Evolutionary conservation across 2,888 invertebrate genomes (phyloP).

Genomic region (Lycaena phlaeas): DNA sequence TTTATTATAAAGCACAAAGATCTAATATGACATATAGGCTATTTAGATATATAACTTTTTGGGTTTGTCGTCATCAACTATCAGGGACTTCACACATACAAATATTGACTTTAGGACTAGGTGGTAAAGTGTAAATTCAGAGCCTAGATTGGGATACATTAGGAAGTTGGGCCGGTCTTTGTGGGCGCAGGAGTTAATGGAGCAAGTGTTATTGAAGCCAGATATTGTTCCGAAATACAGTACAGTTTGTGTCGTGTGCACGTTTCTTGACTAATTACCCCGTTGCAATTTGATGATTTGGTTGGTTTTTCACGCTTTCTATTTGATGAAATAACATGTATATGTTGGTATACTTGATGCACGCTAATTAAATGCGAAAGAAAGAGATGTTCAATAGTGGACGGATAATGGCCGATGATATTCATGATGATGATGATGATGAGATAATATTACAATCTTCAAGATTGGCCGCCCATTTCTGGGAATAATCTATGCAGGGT

Average conservation of each 20-base stretch:
- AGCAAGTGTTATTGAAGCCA: constrained; percentile 61
- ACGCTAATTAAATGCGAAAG: too few relatives aligned
- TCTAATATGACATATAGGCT: background rate
- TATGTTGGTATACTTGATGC: too few relatives aligned
- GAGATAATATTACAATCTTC: too few relatives aligned
- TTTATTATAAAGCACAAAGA: background rate
- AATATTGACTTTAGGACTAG: constrained; percentile 28
- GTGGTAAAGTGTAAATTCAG: constrained; percentile 27
- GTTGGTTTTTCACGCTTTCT: too few relatives aligned
- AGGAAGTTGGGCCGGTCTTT: constrained; percentile 38
- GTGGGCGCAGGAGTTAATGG: constrained; percentile 53
- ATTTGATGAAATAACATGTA: too few relatives aligned
- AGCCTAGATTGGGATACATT: constrained; percentile 23
- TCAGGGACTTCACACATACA: constrained; percentile 17
- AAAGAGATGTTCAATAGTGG: too few relatives aligned
- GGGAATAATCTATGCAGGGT: too few relatives aligned
- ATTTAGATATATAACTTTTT: constrained; percentile 18
- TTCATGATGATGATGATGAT: too few relatives aligned
- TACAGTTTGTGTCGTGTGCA: constrained; percentile 12
- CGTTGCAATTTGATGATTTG: too few relatives aligned
- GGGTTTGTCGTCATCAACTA: constrained; percentile 11
- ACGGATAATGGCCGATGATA: too few relatives aligned
- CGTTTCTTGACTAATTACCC: constrained; percentile 4
- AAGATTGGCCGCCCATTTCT: too few relatives aligned
- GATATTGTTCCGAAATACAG: constrained; percentile 42